Evolutionary conservation across 2,888 invertebrate species (phyloP), one percentile per base, ranked within the genome.

Genomic region (Acanthopleura granulata): DNA sequence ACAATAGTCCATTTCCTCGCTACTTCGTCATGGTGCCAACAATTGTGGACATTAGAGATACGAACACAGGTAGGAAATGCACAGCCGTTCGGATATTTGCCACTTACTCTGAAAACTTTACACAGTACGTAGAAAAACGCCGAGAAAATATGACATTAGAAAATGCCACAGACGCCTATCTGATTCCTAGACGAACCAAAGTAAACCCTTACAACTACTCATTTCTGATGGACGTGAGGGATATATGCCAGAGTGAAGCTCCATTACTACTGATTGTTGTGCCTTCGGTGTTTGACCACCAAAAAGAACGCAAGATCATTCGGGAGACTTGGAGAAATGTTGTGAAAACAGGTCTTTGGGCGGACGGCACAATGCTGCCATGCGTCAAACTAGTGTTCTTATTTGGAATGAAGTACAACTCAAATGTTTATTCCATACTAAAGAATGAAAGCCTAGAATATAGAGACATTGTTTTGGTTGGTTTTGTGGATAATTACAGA

Each of bases 401-500:
- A 40, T 49, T 77, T 25, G 79, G 77, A 16, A 72, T 72, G n/a
- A 72, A 69, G 25, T 12, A 22, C 1, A 72, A 77, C 25, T 18
- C 22, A 15, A 72, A 74, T 29, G 29, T 15, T 3, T 62, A 75
- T 61, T n/a, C 72, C 14, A 70, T 62, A 51, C 29, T 72, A 15
- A 71, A 78, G 70, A 73, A 77, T 16, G 80, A 79, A 29, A 70
- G 49, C 18, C 30, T 66, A 40, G 49, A 27, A 30, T 78, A 77
- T 50, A 30, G 71, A 3, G 79, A 80, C 71, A 75, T 78, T 22
- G 77, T 78, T 0, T 79, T 78, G 71, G 78, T 62, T 27, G 76
- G 82, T 73, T 87, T 88, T 74, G 22, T 81, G 3, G 89, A 89
- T 76, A 81, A 81, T 16, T 89, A 89, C 72, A 77, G 82, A 1